A percentile compares a stretch with the other conserved stretches of the same genome.
These are phyloP conservation scores for Scomber japonicus DNA, from an alignment of 2,113 vertebrate genomes.

Conservation along the genomic window DNA sequence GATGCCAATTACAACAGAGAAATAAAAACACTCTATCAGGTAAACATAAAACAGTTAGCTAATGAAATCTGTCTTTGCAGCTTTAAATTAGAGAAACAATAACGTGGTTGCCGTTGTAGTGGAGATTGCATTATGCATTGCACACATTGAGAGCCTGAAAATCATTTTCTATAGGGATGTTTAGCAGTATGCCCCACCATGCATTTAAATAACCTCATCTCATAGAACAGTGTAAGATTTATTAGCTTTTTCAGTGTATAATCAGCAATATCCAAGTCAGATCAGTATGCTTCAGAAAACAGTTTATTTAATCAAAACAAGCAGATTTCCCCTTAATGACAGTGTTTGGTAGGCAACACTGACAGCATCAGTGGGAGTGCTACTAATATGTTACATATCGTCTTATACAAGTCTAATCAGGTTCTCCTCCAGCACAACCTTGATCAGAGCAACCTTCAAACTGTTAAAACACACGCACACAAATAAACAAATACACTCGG, in stretches of 20 bases:
- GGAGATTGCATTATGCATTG: slow-evolving; percentile 45
- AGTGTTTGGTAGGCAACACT: slow-evolving; percentile 33
- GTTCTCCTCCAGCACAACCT: slow-evolving; percentile 65
- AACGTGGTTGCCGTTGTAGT: slow-evolving; percentile 32
- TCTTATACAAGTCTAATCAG: slow-evolving; percentile 60
- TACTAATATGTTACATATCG: slow-evolving; percentile 38
- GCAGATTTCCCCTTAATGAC: slow-evolving; percentile 54
- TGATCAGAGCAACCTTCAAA: slow-evolving; percentile 62
- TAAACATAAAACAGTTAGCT: slow-evolving; percentile 10
- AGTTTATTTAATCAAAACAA: slow-evolving; percentile 72
- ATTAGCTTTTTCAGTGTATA: slow-evolving; percentile 62
- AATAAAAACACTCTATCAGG: slow-evolving; percentile 33
- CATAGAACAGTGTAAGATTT: slow-evolving; percentile 57
- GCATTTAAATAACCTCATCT: slow-evolving; percentile 76
- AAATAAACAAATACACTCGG: slow-evolving; percentile 23
- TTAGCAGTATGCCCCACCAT: slow-evolving; percentile 46
- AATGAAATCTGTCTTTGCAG: slow-evolving; percentile 18
- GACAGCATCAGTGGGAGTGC: slow-evolving; percentile 41
- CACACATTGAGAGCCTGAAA: slow-evolving; percentile 35
- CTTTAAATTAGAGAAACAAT: slow-evolving; percentile 54
- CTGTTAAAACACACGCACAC: slow-evolving; percentile 11
- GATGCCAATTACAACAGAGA: slow-evolving; percentile 25
- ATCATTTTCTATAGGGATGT: slow-evolving; percentile 60
- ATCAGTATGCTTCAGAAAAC: slow-evolving; percentile 61
- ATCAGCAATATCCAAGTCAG: slow-evolving; percentile 65